phyloP scores from a whole-genome alignment of 2,888 invertebrate species.

The Ophioninae sp. region DNA sequence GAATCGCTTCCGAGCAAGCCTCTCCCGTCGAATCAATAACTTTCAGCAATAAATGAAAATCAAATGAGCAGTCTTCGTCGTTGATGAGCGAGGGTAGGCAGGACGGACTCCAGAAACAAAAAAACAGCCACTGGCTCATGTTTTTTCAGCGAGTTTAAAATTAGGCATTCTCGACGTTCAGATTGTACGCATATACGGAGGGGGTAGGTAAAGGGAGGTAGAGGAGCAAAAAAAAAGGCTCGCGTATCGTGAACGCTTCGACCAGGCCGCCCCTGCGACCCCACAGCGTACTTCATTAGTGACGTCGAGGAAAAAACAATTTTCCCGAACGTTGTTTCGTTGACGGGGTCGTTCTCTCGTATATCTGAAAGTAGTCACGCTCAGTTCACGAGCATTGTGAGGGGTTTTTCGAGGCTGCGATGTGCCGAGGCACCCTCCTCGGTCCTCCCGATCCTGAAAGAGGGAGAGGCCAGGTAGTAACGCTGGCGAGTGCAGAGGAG shows the following conservation, averaged over 20 bases:
- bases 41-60: neutral
- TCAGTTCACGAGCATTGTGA: slow-evolving; percentile 11
- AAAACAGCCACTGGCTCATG: neutral
- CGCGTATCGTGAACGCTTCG: slow-evolving; percentile 23
- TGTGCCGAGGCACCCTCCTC: slow-evolving; percentile 39
- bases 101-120: neutral
- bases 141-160: slow-evolving; percentile 18
- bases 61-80: neutral
- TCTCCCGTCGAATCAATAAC: neutral
- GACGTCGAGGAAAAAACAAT: slow-evolving; percentile 42
- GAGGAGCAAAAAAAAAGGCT: neutral
- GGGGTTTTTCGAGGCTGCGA: slow-evolving; percentile 47
- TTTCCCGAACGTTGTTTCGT: slow-evolving; percentile 58
- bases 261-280: neutral
- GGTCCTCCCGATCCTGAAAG: slow-evolving; percentile 48
- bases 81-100: neutral
- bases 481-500: slow-evolving; percentile 59
- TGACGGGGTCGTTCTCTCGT: slow-evolving; percentile 44
- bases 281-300: slow-evolving; percentile 25
- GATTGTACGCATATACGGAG: neutral
- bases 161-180: slow-evolving; percentile 27
- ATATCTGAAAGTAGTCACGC: slow-evolving; percentile 54
- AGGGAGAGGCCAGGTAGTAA: slow-evolving; percentile 11
- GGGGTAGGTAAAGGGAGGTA: neutral
- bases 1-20: neutral